Percentiles rank a stretch among this genome's conserved stretches.
These are phyloP conservation scores for Drosophila neutralis DNA, from an alignment of 2,888 invertebrate species.

Conservation along the genomic window DNA sequence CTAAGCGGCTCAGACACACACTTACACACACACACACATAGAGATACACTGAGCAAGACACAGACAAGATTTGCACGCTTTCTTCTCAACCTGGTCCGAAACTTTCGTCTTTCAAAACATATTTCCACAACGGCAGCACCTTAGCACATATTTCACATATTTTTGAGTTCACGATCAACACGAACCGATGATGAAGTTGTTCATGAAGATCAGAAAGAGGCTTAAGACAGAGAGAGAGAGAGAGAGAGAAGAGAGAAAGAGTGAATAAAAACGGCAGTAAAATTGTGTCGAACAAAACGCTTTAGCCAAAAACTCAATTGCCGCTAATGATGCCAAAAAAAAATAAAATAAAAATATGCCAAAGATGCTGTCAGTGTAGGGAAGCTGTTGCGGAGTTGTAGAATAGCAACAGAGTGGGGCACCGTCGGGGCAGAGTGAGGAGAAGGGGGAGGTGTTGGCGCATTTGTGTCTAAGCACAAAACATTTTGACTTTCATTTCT, in stretches of 20 bases:
- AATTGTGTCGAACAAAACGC: slow-evolving; percentile 48
- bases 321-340: slow-evolving; percentile 53
- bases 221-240: slow-evolving; percentile 10
- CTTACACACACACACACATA: neutral
- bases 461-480: slow-evolving; percentile 10
- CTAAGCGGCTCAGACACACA: slow-evolving; percentile 3
- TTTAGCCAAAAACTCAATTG: slow-evolving; percentile 62
- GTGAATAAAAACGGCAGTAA: slow-evolving; percentile 21
- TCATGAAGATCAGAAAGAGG: neutral
- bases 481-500: slow-evolving; percentile 77
- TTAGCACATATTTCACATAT: slow-evolving; percentile 72
- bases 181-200: slow-evolving; percentile 25
- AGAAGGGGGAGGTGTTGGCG: neutral
- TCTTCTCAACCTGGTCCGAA: slow-evolving; percentile 60
- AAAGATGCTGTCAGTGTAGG: slow-evolving; percentile 44
- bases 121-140: slow-evolving; percentile 54
- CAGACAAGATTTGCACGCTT: slow-evolving; percentile 70
- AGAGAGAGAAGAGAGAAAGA: neutral
- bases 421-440: neutral
- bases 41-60: neutral
- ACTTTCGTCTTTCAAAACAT: slow-evolving; percentile 52
- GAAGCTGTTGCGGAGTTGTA: neutral
- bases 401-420: neutral
- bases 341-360: slow-evolving; percentile 23
- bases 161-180: slow-evolving; percentile 71